Evolutionary conservation across 2,113 vertebrate genomes (phyloP).

Genomic region (Panthera uncia): DNA sequence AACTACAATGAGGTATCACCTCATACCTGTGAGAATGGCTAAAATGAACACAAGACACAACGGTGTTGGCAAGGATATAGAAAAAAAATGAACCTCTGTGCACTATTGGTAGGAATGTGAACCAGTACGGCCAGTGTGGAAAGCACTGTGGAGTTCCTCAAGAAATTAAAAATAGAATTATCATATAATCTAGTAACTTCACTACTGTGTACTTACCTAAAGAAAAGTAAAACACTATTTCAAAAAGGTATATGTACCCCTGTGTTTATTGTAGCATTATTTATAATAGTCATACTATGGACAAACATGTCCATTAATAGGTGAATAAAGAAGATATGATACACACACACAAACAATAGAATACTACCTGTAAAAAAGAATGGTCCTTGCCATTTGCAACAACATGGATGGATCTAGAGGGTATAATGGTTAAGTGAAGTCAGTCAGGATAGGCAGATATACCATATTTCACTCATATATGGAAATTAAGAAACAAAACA

Average conservation of each 20-base stretch:
- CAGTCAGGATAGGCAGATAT: background rate
- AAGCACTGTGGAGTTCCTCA: background rate
- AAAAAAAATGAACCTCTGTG: background rate
- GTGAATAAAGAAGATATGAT: background rate
- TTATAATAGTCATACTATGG: background rate
- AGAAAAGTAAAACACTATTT: background rate
- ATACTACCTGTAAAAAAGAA: background rate
- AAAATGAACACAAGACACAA: background rate
- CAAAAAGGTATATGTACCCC: background rate
- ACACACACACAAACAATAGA: background rate
- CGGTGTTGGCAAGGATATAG: background rate
- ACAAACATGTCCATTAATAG: background rate
- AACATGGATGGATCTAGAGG: background rate
- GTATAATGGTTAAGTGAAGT: background rate
- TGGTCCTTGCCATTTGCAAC: background rate
- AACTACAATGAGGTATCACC: background rate
- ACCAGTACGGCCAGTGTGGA: background rate
- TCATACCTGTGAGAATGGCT: background rate
- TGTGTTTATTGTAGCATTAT: background rate
- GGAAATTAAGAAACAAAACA: background rate
- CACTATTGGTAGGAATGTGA: background rate
- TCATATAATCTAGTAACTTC: background rate
- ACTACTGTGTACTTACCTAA: background rate
- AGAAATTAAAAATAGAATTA: background rate
- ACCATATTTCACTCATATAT: background rate